Evolutionary conservation across 2,797 vertebrate species (phyloP).

Genomic region (Mallotus villosus): DNA sequence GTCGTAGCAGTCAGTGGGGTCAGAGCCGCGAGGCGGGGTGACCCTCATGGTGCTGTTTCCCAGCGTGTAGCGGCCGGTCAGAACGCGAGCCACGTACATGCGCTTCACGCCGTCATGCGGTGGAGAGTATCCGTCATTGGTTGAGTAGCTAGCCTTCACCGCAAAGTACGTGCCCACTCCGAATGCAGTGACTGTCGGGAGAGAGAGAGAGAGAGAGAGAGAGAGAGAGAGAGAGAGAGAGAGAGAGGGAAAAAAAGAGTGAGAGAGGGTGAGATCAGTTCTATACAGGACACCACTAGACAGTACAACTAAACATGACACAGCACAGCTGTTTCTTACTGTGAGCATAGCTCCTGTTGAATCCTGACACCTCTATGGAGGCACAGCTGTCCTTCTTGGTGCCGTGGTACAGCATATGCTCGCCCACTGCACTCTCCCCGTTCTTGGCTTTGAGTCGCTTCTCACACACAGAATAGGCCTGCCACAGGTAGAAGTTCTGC

Average conservation of each 20-base stretch:
- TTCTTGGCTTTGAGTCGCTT: slow-evolving; percentile 59
- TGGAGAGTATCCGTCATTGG: not conserved
- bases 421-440: slow-evolving; percentile 34
- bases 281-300: not conserved
- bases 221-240: not conserved
- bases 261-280: not conserved
- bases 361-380: slow-evolving; percentile 58
- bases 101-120: slow-evolving; percentile 36
- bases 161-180: slow-evolving; percentile 71
- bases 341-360: slow-evolving; percentile 54
- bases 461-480: slow-evolving; percentile 36
- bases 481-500: slow-evolving; percentile 60
- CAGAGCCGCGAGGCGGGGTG: slow-evolving; percentile 43
- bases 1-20: slow-evolving; percentile 62
- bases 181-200: slow-evolving; percentile 24
- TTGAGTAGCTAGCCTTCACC: slow-evolving; percentile 57
- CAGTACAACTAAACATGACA: not conserved
- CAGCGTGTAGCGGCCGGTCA: slow-evolving; percentile 57
- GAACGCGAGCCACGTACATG: slow-evolving; percentile 61
- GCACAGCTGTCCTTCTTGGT: slow-evolving; percentile 37
- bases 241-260: not conserved
- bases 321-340: slow-evolving; percentile 7
- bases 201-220: not conserved
- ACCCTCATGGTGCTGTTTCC: slow-evolving; percentile 10
- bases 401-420: slow-evolving; percentile 63